phyloP scores from a whole-genome alignment of 2,113 vertebrate genomes.

The Phocoena phocoena region DNA sequence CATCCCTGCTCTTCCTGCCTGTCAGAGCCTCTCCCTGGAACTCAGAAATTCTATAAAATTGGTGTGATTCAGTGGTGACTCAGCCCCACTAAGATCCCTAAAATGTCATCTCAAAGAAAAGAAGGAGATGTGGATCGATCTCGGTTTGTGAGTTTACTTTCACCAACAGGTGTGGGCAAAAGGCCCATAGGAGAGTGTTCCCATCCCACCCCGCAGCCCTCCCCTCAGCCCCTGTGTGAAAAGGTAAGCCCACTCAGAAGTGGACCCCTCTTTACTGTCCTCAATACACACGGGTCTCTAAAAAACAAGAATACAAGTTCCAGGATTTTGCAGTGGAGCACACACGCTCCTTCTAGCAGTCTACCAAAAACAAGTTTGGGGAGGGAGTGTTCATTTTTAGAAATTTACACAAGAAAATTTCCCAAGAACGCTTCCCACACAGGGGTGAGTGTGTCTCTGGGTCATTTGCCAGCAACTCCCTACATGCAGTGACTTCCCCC shows the following conservation, averaged over 20 bases:
- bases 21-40: background rate
- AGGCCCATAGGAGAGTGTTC: background rate
- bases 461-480: background rate
- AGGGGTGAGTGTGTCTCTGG: background rate
- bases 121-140: background rate
- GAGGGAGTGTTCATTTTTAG: background rate
- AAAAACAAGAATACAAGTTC: background rate
- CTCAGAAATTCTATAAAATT: background rate
- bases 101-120: background rate
- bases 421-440: background rate
- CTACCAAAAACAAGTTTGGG: background rate
- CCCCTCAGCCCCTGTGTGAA: background rate
- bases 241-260: background rate
- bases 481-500: background rate
- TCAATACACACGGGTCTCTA: background rate
- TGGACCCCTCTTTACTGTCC: background rate
- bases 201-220: accelerated
- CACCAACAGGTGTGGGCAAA: background rate
- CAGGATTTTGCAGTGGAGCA: background rate
- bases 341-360: background rate
- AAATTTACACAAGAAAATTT: conserved; percentile 22
- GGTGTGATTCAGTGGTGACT: background rate
- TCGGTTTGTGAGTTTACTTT: background rate
- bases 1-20: background rate
- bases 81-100: background rate